Conservation (phyloP, 2,113 vertebrate genomes). For the Ploceus nigricollis region DNA sequence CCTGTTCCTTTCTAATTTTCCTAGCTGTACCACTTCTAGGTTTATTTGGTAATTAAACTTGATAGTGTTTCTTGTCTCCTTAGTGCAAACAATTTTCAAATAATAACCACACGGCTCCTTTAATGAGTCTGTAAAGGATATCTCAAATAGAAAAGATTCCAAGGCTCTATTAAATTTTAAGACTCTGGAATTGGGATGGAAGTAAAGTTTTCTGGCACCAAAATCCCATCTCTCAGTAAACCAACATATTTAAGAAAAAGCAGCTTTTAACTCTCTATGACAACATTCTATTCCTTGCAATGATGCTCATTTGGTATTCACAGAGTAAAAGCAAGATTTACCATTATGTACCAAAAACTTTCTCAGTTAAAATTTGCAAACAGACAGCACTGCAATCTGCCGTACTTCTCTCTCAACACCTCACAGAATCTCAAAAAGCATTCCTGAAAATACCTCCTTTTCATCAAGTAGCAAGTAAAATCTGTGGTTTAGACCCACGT, state of each 20-base stretch:
- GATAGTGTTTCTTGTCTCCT: not conserved
- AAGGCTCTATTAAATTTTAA: not conserved
- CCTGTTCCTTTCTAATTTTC: not conserved
- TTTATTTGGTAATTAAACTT: not conserved
- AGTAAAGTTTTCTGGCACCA: not conserved
- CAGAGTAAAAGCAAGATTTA: not conserved
- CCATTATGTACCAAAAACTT: not conserved
- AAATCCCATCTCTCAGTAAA: not conserved
- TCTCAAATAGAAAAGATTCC: not conserved
- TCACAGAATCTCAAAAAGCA: not conserved
- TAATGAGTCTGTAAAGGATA: not conserved
- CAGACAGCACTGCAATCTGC: not conserved
- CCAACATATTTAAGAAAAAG: not conserved
- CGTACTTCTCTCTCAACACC: not conserved
- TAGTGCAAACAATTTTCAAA: not conserved
- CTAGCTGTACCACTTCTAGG: not conserved
- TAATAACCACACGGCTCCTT: not conserved
- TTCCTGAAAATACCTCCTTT: not conserved
- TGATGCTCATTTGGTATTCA: not conserved
- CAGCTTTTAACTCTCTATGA: not conserved
- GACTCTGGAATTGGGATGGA: not conserved
- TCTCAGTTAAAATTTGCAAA: not conserved
- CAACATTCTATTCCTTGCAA: not conserved
- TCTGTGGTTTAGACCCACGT: not conserved
- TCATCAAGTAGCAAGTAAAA: rapidly evolving